A percentile compares a stretch with the other conserved stretches of the same genome.
phyloP scores from a whole-genome alignment of 2,113 vertebrate species.

The Gymnorhina tibicen region DNA sequence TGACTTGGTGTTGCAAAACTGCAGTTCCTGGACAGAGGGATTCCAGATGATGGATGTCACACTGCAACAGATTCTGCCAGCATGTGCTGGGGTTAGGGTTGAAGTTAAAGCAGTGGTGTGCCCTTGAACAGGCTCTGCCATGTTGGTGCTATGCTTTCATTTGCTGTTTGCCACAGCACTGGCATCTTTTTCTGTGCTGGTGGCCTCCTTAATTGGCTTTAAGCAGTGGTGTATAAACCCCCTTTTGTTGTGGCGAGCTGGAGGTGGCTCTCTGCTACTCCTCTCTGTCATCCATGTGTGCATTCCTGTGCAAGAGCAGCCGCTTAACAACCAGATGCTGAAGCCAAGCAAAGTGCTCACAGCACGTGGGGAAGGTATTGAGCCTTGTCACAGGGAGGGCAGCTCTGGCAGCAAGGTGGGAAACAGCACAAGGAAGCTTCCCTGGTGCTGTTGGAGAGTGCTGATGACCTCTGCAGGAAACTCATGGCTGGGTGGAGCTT shows the following conservation, averaged over 20 bases:
- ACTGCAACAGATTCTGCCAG: background rate
- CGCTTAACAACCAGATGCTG: accelerated
- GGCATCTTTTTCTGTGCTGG: background rate
- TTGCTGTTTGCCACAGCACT: background rate
- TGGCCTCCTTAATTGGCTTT: background rate
- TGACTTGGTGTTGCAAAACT: background rate
- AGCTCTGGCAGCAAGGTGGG: background rate
- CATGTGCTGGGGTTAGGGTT: background rate
- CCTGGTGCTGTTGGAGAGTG: background rate
- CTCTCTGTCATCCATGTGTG: background rate
- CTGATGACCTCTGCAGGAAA: background rate
- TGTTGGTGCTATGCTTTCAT: background rate
- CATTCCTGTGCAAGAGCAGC: background rate
- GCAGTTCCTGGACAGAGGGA: background rate
- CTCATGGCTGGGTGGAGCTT: background rate
- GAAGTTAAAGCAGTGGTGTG: background rate
- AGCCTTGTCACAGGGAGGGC: background rate
- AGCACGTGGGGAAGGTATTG: accelerated
- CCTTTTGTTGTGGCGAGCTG: background rate
- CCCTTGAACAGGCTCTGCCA: background rate
- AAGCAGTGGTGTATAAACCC: background rate
- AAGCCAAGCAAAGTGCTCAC: background rate
- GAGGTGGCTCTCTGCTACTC: background rate
- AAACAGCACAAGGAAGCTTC: background rate
- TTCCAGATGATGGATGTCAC: background rate